Percentiles rank a stretch among this genome's conserved stretches.
These are phyloP conservation scores for Mormyrops attenuatus DNA, from an alignment of 2,797 vertebrate species.

Conservation along the genomic window DNA sequence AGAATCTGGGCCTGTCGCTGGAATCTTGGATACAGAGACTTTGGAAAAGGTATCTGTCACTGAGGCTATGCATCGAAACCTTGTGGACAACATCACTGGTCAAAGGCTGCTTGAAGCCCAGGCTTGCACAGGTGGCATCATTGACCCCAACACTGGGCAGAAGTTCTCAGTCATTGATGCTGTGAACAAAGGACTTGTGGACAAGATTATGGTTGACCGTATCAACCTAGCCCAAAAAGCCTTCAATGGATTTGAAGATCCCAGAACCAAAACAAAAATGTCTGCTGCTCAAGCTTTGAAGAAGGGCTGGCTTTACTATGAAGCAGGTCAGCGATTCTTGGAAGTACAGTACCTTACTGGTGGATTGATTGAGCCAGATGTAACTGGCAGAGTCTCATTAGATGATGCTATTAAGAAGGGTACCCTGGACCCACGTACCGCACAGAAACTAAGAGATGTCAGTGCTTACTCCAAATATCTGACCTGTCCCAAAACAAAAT, in stretches of 20 bases:
- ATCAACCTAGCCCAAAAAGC: slow-evolving; percentile 95
- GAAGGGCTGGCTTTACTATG: slow-evolving; percentile 97
- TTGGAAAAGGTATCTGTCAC: slow-evolving; percentile 94
- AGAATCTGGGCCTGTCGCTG: slow-evolving; percentile 87
- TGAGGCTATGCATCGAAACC: slow-evolving; percentile 89
- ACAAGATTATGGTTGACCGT: slow-evolving; percentile 95
- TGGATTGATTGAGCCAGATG: slow-evolving; percentile 86
- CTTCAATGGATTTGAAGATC: slow-evolving; percentile 92
- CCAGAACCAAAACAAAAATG: slow-evolving; percentile 94
- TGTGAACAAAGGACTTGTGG: slow-evolving; percentile 80
- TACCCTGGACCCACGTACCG: slow-evolving; percentile 82
- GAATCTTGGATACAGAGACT: slow-evolving; percentile 93
- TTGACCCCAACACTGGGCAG: slow-evolving; percentile 83
- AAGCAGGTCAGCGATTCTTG: slow-evolving; percentile 92
- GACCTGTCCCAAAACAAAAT: slow-evolving; percentile 97
- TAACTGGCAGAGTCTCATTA: slow-evolving; percentile 69
- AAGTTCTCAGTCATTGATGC: slow-evolving; percentile 80
- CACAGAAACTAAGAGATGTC: slow-evolving; percentile 89
- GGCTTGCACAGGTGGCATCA: slow-evolving; percentile 93
- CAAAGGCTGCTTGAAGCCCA: slow-evolving; percentile 92
- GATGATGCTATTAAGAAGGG: slow-evolving; percentile 88
- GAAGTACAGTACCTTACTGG: slow-evolving; percentile 97
- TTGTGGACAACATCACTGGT: slow-evolving; percentile 94
- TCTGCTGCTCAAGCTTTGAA: slow-evolving; percentile 94
- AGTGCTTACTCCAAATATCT: slow-evolving; percentile 90